Conservation (phyloP, 2,113 vertebrate genomes). For the Eublepharis macularius region DNA sequence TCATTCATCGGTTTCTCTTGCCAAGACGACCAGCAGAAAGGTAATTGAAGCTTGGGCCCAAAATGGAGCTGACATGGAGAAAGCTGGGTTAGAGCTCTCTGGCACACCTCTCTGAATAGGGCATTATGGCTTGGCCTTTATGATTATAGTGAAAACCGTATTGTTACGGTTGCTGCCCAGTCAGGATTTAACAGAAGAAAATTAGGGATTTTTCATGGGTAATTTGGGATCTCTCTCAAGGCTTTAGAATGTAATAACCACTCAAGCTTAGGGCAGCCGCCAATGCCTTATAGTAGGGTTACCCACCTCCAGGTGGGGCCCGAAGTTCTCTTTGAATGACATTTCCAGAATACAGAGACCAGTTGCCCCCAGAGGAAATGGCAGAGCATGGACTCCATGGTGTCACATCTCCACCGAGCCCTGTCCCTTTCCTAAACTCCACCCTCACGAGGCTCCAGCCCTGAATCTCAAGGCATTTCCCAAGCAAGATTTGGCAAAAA, state of each 20-base stretch:
- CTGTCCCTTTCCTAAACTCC: no score
- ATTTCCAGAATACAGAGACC: no score
- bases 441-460: no score
- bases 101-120: neutral
- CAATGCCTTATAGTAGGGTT: neutral
- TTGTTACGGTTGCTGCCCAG: neutral
- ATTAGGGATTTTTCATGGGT: neutral
- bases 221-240: neutral
- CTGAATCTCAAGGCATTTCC: no score
- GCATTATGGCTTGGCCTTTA: no score
- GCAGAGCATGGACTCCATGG: no score
- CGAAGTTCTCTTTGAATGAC: no score
- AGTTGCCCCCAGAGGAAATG: no score
- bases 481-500: neutral
- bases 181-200: neutral
- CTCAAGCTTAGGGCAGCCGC: neutral
- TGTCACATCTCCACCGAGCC: no score
- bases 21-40: neutral
- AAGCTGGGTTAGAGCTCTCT: neutral
- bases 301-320: no score
- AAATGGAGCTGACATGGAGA: neutral
- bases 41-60: neutral
- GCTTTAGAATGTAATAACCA: neutral
- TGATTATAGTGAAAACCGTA: no score
- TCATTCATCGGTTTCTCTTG: neutral